These are phyloP conservation scores for Cardinalis cardinalis DNA, from an alignment of 2,113 vertebrate species.

Conservation along the genomic window DNA sequence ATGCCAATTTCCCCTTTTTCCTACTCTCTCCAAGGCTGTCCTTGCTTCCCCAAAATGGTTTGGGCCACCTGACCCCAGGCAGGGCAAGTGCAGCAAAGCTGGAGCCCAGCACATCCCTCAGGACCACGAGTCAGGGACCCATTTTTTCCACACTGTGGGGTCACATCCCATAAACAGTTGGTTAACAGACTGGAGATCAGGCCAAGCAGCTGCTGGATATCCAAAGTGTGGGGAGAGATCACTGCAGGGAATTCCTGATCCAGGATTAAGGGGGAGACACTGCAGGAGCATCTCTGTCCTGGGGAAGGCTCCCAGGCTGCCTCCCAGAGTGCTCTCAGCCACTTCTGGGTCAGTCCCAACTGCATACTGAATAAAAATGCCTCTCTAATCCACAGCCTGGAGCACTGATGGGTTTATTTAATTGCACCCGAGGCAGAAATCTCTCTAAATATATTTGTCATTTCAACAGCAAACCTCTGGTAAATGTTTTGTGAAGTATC, in stretches of 20 bases:
- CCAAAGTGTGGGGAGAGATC: background rate
- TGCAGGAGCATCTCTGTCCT: background rate
- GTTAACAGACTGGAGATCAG: background rate
- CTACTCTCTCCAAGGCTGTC: background rate
- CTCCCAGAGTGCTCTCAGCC: background rate
- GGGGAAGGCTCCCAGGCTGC: background rate
- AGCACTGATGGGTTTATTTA: background rate
- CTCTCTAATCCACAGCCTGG: background rate
- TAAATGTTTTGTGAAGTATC: background rate
- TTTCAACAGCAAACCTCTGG: background rate
- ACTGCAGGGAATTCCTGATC: background rate
- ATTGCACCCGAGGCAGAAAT: background rate
- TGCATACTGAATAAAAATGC: background rate
- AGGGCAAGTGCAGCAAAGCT: background rate
- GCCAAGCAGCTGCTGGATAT: background rate
- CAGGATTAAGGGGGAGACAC: background rate
- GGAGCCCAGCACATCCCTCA: background rate
- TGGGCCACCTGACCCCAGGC: background rate
- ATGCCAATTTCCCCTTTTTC: background rate
- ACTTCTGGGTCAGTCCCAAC: background rate
- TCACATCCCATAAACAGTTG: background rate
- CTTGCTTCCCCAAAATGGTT: background rate
- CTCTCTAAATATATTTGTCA: background rate
- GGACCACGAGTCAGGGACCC: fast-evolving
- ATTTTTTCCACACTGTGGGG: background rate